Percentiles rank a stretch among this genome's conserved stretches.
Conservation (phyloP, 2,113 vertebrate genomes). For the Laticauda laticaudata region DNA sequence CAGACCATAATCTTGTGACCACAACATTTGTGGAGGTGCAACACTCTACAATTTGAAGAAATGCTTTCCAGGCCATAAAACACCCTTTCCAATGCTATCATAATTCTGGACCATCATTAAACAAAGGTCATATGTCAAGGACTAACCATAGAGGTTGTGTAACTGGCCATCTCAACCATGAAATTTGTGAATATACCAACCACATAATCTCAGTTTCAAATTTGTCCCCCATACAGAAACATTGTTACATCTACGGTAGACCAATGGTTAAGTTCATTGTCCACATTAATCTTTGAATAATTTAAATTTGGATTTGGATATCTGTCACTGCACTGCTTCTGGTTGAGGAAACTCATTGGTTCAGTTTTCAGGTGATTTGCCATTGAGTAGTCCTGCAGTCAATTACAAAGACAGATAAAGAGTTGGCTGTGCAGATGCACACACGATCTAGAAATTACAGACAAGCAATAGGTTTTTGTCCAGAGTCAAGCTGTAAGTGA, state of each 20-base stretch:
- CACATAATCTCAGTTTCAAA: background rate
- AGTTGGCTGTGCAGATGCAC: background rate
- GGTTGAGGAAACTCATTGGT: background rate
- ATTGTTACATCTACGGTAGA: background rate
- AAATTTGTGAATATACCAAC: background rate
- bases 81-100: background rate
- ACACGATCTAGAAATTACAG: background rate
- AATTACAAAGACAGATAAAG: background rate
- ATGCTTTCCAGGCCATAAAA: too few species aligned
- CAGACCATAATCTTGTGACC: background rate
- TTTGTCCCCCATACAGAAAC: background rate
- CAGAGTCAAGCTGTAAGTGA: background rate
- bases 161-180: background rate
- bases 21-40: background rate
- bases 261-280: background rate
- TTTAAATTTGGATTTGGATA: background rate
- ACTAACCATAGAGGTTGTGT: background rate
- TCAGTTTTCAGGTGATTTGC: background rate
- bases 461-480: background rate
- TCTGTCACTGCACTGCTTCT: background rate
- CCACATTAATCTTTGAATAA: background rate
- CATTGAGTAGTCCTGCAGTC: background rate
- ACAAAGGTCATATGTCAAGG: background rate
- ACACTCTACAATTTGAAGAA: background rate
- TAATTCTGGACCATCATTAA: background rate